Evolutionary conservation across 2,113 vertebrate species (phyloP), one percentile per base, ranked within the genome.

Genomic region (Hassar affinis): DNA sequence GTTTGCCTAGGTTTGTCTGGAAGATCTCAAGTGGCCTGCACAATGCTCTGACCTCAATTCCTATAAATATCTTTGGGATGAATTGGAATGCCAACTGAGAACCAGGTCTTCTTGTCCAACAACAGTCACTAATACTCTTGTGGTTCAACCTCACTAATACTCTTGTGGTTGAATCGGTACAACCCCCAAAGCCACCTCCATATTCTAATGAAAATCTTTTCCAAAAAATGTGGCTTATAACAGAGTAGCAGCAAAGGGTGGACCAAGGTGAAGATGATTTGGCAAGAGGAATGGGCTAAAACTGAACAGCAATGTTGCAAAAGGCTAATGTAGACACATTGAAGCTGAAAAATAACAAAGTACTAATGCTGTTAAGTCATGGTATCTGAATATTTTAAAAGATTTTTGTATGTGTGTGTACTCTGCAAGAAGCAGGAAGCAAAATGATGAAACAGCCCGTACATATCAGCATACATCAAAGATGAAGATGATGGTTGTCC

Each of bases 391-490:
- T 42, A 42, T 42, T 69, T 72, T 49, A n/a, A n/a, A n/a, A n/a
- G n/a, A n/a, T n/a, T n/a, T n/a, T n/a, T n/a, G 78, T 6, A 14
- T 45, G 51, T 38, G 54, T 25, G 68, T 79, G 79, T 25, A 54
- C 42, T 27, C 45, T 59, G n/a, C n/a, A 33, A 80, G 22, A 45
- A 57, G 66, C 49, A 79, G 51, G 38, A 80, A 57, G 42, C 25
- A 64, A 57, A 86, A 57, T 17, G 25, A 85, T 35, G 54, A 85
- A 52, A 56, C 51, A 82, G 87, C 87, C 89, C 89, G 84, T 83
- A 79, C 78, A 88, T 83, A 87, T 88, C 89, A 90, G 66, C 38
- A 22, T 82, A 84, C 71, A 81, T 82, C 78, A 88, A 61, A 88
- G 80, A 88, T 86, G 79, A 84, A 84, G 78, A 82, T 69, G 78